Evolutionary conservation across 2,888 invertebrate genomes (phyloP).

Genomic region (Smittia aterrima): DNA sequence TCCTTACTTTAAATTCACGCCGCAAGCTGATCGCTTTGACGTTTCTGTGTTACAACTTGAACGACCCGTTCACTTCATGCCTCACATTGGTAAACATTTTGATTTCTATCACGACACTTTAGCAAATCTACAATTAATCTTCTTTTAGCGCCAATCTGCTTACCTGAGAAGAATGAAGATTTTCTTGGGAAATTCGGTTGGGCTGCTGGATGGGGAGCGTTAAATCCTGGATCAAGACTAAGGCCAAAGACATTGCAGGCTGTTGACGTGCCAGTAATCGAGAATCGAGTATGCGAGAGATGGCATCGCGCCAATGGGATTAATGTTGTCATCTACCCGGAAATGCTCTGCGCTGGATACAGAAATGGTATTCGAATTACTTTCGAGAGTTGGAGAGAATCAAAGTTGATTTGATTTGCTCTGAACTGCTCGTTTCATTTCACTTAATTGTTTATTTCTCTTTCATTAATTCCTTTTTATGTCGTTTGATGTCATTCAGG

Average conservation of each 20-base stretch:
- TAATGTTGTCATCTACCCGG: slow-evolving; percentile 75
- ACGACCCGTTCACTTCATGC: slow-evolving; percentile 84
- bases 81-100: slow-evolving; percentile 67
- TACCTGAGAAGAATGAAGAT: slow-evolving; percentile 85
- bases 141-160: slow-evolving; percentile 75
- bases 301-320: slow-evolving; percentile 65
- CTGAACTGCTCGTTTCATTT: not conserved
- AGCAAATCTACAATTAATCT: slow-evolving; percentile 3
- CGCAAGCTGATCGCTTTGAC: slow-evolving; percentile 87
- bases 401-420: not conserved
- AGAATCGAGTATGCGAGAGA: slow-evolving; percentile 68
- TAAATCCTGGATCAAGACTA: slow-evolving; percentile 77
- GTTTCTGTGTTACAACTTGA: slow-evolving; percentile 86
- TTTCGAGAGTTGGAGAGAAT: not conserved
- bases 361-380: slow-evolving; percentile 61
- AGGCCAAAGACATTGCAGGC: slow-evolving; percentile 87
- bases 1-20: slow-evolving; percentile 89
- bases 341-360: slow-evolving; percentile 94
- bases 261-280: slow-evolving; percentile 90
- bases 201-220: slow-evolving; percentile 92
- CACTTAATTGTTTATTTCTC: not conserved
- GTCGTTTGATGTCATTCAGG: not conserved
- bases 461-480: not conserved
- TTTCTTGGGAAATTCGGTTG: slow-evolving; percentile 89
- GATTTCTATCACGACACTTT: not conserved